These are phyloP conservation scores for Tor tambroides DNA, from an alignment of 2,113 vertebrate genomes.

Conservation along the genomic window DNA sequence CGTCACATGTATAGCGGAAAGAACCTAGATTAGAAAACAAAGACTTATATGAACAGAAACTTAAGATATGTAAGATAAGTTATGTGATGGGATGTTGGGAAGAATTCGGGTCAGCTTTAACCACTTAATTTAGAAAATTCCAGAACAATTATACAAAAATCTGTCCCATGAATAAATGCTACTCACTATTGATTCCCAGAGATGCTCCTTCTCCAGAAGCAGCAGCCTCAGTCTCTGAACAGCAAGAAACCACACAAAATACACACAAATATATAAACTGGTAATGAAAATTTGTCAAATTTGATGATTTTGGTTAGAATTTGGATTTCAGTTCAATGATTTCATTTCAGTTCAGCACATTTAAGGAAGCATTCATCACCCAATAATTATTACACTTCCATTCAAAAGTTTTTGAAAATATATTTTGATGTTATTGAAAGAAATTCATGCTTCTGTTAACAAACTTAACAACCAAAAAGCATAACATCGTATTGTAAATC, in stretches of 20 bases:
- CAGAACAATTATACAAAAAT: neutral
- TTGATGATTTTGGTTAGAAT: neutral
- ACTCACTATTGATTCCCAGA: conserved; percentile 80
- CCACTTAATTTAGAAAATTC: neutral
- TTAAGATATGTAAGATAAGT: neutral
- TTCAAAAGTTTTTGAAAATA: neutral
- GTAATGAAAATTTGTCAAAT: neutral
- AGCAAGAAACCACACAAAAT: neutral
- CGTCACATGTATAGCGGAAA: conserved; percentile 98
- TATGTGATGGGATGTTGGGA: neutral
- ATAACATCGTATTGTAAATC: no score
- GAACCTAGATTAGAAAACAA: conserved; percentile 65
- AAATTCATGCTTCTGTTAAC: neutral
- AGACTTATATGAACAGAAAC: neutral
- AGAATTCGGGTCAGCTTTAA: neutral
- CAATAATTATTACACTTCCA: neutral
- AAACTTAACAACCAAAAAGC: no score
- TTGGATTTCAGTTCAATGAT: neutral
- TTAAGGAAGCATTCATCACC: neutral
- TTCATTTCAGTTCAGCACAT: neutral
- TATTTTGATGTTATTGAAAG: neutral
- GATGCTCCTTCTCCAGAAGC: conserved; percentile 82
- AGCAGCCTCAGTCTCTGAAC: conserved; percentile 80
- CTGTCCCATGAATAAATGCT: neutral
- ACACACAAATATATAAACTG: neutral